Percentiles rank a stretch among this genome's conserved stretches.
Evolutionary conservation across 2,113 vertebrate genomes (phyloP).

Genomic region (Semnornis frantzii): DNA sequence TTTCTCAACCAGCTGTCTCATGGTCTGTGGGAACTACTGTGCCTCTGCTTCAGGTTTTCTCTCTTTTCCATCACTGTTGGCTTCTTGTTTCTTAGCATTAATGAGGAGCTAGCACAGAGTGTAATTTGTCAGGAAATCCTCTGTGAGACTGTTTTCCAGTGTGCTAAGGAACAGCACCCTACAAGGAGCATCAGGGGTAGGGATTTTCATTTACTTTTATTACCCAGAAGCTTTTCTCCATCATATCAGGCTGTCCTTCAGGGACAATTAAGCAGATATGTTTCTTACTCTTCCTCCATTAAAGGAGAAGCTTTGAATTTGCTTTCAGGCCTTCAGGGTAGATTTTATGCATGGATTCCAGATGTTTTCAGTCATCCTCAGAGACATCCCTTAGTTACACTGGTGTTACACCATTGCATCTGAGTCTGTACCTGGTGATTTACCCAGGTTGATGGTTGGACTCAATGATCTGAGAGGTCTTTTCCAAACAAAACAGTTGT

Average conservation of each 20-base stretch:
- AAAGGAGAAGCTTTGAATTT: slow-evolving; percentile 41
- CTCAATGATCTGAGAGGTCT: too few relatives aligned
- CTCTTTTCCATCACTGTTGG: background rate
- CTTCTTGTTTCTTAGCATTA: background rate
- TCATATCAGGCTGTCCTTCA: slow-evolving; percentile 2
- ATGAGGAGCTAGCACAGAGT: background rate
- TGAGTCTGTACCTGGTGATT: background rate
- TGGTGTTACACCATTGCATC: background rate
- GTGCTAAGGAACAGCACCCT: background rate
- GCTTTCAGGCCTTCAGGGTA: background rate
- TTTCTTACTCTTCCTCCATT: background rate
- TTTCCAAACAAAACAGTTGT: too few relatives aligned
- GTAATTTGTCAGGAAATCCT: background rate
- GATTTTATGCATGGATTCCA: background rate
- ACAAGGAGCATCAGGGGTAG: background rate
- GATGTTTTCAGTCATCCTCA: background rate
- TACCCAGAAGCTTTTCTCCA: slow-evolving; percentile 15
- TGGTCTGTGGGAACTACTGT: background rate
- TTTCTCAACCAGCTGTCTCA: background rate
- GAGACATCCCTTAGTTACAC: background rate
- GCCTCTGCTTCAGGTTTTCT: background rate
- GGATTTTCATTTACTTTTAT: slow-evolving; percentile 54
- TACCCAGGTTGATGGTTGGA: background rate
- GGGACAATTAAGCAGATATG: slow-evolving; percentile 19
- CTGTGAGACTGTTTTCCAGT: background rate